Evolutionary conservation across 2,113 vertebrate genomes (phyloP), one percentile per base, ranked within the genome.

Genomic region (Riparia riparia): DNA sequence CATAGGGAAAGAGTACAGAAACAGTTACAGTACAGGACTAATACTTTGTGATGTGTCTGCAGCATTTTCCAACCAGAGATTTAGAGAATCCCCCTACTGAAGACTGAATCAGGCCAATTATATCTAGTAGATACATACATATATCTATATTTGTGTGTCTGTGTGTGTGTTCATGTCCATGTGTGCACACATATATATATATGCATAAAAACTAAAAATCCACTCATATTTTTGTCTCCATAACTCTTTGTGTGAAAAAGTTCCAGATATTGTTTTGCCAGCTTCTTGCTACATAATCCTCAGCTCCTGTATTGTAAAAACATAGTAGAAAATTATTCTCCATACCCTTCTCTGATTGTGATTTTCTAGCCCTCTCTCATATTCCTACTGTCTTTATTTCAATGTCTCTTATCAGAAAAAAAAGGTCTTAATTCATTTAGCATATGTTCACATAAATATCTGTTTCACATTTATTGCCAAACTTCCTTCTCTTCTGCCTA

Each of bases 71-170:
- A 87, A 20, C 7, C 37, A 65, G 18, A 78, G 6, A 7, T 73
- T 90, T 51, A 57, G 58, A 78, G 44, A 74, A 18, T 70, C 70
- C 22, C 12, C 19, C 17, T 68, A 16, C 14, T 78, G 34, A 84
- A 84, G 32, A 83, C 29, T 60, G 34, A 64, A 63, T 58, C n/a
- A 39, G 21, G 39, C 47, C 39, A 64, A 72, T 41, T 29, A 24
- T 12, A 53, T 69, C 13, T 45, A 73, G 60, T 44, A 77, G 12
- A 6, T 53, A 49, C 5, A 15, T 17, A 41, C 12, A 10, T 8
- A 25, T 28, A 20, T 17, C 11, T 21, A 25, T 39, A 4, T 25
- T 1, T 16, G 3, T 31, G 1, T 17, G 1, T 24, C 6, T 42
- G 1, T 54, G 8, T 50, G 5, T 42, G 22, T 29, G 18, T 41